Evolutionary conservation across 2,797 vertebrate species (phyloP).

Genomic region (Sebastes umbrosus): DNA sequence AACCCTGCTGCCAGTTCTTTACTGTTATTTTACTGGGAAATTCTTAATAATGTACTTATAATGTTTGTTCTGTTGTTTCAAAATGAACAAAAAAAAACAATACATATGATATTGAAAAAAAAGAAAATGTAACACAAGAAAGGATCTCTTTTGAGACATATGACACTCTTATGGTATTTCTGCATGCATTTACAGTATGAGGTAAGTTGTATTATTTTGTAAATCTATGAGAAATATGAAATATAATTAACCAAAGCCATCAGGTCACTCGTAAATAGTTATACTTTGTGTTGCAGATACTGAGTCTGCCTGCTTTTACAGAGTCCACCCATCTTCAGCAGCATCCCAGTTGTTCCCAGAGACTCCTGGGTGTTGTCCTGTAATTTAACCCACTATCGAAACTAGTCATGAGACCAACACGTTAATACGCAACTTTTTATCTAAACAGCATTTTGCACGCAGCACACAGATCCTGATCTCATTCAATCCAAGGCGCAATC

Average conservation of each 20-base stretch:
- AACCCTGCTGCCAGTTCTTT: no score
- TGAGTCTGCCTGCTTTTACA: not conserved
- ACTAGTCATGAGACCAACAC: not conserved
- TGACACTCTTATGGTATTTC: not conserved
- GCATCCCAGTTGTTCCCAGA: not conserved
- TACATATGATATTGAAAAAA: no score
- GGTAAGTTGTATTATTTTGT: not conserved
- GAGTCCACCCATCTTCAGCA: not conserved
- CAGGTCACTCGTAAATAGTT: not conserved
- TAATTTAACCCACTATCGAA: not conserved
- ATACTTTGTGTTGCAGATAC: not conserved
- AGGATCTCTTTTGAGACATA: not conserved
- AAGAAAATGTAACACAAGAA: not conserved
- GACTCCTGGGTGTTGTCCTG: slow-evolving; percentile 8
- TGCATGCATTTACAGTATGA: not conserved
- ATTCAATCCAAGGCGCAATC: slow-evolving; percentile 40
- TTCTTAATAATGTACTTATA: no score
- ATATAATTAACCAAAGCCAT: not conserved
- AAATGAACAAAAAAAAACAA: no score
- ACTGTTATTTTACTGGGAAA: no score
- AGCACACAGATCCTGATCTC: slow-evolving; percentile 24
- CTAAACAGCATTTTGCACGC: slow-evolving; percentile 11
- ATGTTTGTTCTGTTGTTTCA: rapidly evolving
- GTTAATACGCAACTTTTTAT: not conserved
- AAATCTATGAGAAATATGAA: not conserved